Evolutionary conservation across 1,140 invertebrate genomes (phyloP), one percentile per base, ranked within the genome.

Genomic region (Drosophila virilis): DNA sequence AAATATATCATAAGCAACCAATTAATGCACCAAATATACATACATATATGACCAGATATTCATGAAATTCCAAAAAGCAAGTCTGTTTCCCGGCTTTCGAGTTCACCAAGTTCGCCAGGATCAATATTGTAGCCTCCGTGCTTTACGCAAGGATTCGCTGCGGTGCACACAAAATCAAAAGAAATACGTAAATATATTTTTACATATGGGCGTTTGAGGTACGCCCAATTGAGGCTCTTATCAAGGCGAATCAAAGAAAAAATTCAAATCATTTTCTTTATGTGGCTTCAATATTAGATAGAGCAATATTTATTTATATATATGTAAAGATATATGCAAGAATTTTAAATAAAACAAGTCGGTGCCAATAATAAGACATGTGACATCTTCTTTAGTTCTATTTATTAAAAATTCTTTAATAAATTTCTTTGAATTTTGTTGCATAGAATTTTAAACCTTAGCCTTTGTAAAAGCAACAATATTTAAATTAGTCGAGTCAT

Each of bases 151-250:
- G 28, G 32, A 33, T 51, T 35, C 50, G n/a, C 10, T 50, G n/a
- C 28, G n/a, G 12, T 33, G 48, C 22, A 7, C 48, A 51, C 48
- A 51, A 22, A 51, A 8, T 33, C 12, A 51, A 51, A 51, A n/a
- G 32, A 8, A 51, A 51, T 51, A 12, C 15, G 8, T 13, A 2
- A 13, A 43, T 32, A 10, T 48, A 28, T 48, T 12, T 17, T 46
- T 28, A 12, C 9, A 28, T 48, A 28, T n/a, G 17, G 17, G 2
- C 4, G 17, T 48, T 32, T 48, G 0, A 28, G 22, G 42, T 6
- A 7, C 15, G 13, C 13, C 6, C 42, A 22, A 22, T 22, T 22
- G 22, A 22, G 22, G 3, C 22, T 22, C 22, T 2, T 22, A 45
- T 15, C 13, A 1, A 7, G 15, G 7, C 15, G 9, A 45, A 45